phyloP scores from a whole-genome alignment of 2,888 invertebrate genomes.

The Labia minor region DNA sequence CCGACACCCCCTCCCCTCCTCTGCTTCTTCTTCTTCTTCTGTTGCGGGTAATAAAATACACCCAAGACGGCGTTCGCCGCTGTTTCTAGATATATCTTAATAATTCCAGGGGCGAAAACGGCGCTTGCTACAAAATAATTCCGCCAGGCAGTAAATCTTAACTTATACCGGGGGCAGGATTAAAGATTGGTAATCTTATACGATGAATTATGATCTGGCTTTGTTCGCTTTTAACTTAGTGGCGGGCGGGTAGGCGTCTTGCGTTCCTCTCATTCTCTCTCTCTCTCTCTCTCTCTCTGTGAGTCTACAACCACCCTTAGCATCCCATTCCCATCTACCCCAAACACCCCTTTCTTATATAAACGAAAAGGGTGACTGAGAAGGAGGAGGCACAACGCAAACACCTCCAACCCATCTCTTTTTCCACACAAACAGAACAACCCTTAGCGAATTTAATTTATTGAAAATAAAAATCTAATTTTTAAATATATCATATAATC shows the following conservation, averaged over 20 bases:
- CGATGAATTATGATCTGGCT: conserved; percentile 44
- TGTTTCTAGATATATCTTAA: conserved; percentile 42
- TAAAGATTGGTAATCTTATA: conserved; percentile 66
- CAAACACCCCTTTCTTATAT: too few relatives aligned
- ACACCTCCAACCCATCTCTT: neutral
- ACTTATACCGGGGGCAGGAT: conserved; percentile 60
- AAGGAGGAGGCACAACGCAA: neutral
- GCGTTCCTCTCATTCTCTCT: too few relatives aligned
- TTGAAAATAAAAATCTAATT: too few relatives aligned
- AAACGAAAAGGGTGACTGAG: neutral
- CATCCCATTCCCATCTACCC: too few relatives aligned
- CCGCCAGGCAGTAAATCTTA: conserved; percentile 58
- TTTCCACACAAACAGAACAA: too few relatives aligned
- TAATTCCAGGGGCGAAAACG: conserved; percentile 32
- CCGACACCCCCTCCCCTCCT: too few relatives aligned
- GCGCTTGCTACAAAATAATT: conserved; percentile 48
- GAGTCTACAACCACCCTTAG: too few relatives aligned
- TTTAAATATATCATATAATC: too few relatives aligned
- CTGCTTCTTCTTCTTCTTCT: too few relatives aligned
- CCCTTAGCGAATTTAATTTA: too few relatives aligned
- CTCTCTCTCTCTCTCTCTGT: too few relatives aligned
- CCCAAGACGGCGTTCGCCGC: conserved; percentile 26
- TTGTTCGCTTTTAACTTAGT: neutral
- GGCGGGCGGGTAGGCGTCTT: neutral
- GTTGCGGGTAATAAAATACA: conserved; percentile 17